A percentile compares a stretch with the other conserved stretches of the same genome.
Evolutionary conservation across 2,797 vertebrate genomes (phyloP).

Genomic region (Anomalospiza imberbis): DNA sequence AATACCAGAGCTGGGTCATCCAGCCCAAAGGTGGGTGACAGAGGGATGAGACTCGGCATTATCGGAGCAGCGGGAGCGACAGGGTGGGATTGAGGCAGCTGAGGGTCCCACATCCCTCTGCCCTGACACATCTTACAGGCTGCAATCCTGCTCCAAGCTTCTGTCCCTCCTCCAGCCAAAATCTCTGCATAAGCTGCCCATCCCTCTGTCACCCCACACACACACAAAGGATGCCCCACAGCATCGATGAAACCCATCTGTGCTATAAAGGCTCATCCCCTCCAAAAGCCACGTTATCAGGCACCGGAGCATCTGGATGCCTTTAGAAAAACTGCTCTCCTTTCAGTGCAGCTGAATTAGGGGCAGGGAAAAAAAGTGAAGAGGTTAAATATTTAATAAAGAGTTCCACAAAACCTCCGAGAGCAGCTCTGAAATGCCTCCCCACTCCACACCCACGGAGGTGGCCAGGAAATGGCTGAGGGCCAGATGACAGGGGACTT

Average conservation of each 20-base stretch:
- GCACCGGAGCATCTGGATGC: background rate
- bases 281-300: background rate
- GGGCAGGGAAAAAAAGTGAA: background rate
- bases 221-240: background rate
- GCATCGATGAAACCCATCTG: background rate
- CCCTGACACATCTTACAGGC: background rate
- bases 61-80: rapidly evolving
- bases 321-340: slow-evolving; percentile 36
- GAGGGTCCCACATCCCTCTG: background rate
- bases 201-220: background rate
- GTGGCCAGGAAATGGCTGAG: slow-evolving; percentile 41
- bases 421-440: slow-evolving; percentile 41
- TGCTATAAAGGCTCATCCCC: background rate
- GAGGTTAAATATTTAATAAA: slow-evolving; percentile 73
- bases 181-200: background rate
- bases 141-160: background rate
- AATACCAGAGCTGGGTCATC: background rate
- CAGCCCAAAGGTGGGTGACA: background rate
- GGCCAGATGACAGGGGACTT: slow-evolving; percentile 61
- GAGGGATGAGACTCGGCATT: rapidly evolving
- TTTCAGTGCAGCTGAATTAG: slow-evolving; percentile 3
- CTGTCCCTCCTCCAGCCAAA: background rate
- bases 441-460: slow-evolving; percentile 42
- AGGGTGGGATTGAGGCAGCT: background rate
- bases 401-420: slow-evolving; percentile 31